phyloP scores from a whole-genome alignment of 2,888 invertebrate species.

The Ophion costatus region DNA sequence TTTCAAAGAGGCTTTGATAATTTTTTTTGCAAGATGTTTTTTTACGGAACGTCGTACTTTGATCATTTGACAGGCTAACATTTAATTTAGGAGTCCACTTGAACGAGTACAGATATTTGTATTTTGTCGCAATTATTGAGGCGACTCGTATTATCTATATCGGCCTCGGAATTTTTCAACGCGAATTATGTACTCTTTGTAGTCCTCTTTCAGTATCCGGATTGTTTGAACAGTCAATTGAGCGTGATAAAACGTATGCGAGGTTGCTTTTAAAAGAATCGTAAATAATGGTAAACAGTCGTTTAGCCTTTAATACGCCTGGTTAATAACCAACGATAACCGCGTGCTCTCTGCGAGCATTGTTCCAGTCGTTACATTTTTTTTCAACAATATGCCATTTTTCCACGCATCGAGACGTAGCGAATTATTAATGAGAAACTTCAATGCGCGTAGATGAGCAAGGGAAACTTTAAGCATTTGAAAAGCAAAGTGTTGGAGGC shows the following conservation, averaged over 20 bases:
- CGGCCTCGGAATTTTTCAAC: neutral
- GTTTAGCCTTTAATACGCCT: neutral
- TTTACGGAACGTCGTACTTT: neutral
- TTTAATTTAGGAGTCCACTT: neutral
- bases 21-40: neutral
- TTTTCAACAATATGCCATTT: neutral
- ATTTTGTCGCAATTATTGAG: neutral
- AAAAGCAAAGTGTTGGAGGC: too few relatives aligned
- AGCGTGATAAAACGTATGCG: neutral
- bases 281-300: neutral
- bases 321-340: neutral
- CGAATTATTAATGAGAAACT: too few relatives aligned
- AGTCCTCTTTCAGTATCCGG: neutral
- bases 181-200: neutral
- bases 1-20: too few relatives aligned
- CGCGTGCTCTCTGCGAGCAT: neutral
- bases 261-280: neutral
- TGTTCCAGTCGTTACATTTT: neutral
- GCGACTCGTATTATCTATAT: neutral
- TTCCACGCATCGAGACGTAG: neutral
- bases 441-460: too few relatives aligned
- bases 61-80: neutral
- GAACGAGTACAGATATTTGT: neutral
- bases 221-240: neutral
- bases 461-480: too few relatives aligned